Percentiles rank a stretch among this genome's conserved stretches.
These are phyloP conservation scores for Hetaerina americana DNA, from an alignment of 1,140 invertebrate genomes.

Conservation along the genomic window DNA sequence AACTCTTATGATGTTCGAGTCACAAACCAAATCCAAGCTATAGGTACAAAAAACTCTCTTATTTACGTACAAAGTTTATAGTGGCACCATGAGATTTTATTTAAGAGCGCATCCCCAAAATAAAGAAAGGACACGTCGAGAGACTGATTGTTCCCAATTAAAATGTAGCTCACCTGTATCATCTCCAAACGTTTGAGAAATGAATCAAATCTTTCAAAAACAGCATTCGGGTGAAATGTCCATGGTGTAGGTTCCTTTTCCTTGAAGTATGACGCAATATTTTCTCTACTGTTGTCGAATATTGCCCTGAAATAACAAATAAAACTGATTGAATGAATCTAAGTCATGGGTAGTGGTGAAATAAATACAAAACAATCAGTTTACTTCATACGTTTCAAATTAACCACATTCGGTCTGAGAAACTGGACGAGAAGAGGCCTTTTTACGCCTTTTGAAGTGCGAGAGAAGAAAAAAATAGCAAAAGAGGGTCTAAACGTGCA, in stretches of 20 bases:
- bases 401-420: background rate
- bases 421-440: background rate
- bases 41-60: too few species aligned
- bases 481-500: too few species aligned
- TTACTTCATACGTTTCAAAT: background rate
- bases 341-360: too few species aligned
- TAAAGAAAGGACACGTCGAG: too few species aligned
- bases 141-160: too few species aligned
- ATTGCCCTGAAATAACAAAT: constrained; percentile 33
- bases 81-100: too few species aligned
- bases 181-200: constrained; percentile 70
- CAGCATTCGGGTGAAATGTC: constrained; percentile 79
- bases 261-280: constrained; percentile 48
- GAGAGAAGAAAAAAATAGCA: too few species aligned
- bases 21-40: too few species aligned
- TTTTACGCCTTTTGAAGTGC: background rate
- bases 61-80: too few species aligned
- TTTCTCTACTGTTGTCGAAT: constrained; percentile 57
- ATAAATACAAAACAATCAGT: background rate
- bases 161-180: constrained; percentile 46
- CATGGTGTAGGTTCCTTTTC: constrained; percentile 51
- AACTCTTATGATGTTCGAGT: too few species aligned
- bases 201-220: constrained; percentile 73
- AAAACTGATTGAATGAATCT: background rate
- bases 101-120: too few species aligned